A percentile compares a stretch with the other conserved stretches of the same genome.
Evolutionary conservation across 2,797 vertebrate species (phyloP).

Genomic region (Triplophysa yarkandensis): DNA sequence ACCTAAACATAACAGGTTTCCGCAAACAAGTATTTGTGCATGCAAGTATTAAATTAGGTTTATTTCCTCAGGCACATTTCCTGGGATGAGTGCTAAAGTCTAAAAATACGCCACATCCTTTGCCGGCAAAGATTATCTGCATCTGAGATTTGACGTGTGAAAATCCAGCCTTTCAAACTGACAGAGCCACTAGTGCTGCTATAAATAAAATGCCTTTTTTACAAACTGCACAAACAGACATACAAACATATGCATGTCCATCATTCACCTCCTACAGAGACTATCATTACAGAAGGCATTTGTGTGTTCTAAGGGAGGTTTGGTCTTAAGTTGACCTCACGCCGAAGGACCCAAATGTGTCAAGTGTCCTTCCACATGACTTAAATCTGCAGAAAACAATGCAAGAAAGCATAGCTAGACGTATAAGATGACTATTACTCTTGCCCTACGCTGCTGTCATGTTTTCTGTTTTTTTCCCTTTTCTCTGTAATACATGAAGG

Average conservation of each 20-base stretch:
- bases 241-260: background rate
- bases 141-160: slow-evolving; percentile 47
- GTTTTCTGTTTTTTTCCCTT: slow-evolving; percentile 29
- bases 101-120: slow-evolving; percentile 52
- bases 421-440: slow-evolving; percentile 33
- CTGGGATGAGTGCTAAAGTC: slow-evolving; percentile 44
- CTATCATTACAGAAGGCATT: background rate
- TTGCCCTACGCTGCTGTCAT: slow-evolving; percentile 31
- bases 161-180: slow-evolving; percentile 58
- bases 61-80: slow-evolving; percentile 39
- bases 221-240: background rate
- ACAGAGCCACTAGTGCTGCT: slow-evolving; percentile 51
- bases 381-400: slow-evolving; percentile 24
- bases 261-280: background rate
- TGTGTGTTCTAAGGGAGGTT: slow-evolving; percentile 1
- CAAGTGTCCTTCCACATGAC: slow-evolving; percentile 42
- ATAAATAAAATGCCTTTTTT: slow-evolving; percentile 39
- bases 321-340: background rate
- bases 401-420: slow-evolving; percentile 30
- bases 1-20: slow-evolving; percentile 42
- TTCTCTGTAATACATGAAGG: slow-evolving; percentile 47
- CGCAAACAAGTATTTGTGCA: slow-evolving; percentile 5
- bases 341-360: slow-evolving; percentile 47
- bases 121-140: slow-evolving; percentile 25
- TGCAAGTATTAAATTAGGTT: slow-evolving; percentile 29